Base-by-base conservation (phyloP, 2,888 invertebrate species). In the Diarsia rubi region DNA sequence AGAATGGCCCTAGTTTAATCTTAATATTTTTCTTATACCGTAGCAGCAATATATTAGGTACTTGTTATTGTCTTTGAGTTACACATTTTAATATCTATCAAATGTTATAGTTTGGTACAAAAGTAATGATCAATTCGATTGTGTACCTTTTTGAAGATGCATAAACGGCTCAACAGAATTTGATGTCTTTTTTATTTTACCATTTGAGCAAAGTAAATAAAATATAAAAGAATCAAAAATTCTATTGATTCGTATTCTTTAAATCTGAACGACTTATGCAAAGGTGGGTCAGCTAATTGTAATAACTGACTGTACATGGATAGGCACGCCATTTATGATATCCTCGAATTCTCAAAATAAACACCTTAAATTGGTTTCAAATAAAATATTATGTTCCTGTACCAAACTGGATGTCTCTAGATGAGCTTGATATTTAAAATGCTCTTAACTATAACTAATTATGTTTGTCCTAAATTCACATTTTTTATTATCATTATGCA, bases 61-160 rank as follows among this genome's bases (percentile, higher is more conserved):
- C 3, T 31, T 44, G 5, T 21, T 54, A 44, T 11, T 24, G 12
- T 49, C 2, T 52, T 11, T 44, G 21, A 27, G 60, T 60, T 78
- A 45, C 45, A 16, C 16, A 42, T 79, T 76, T 71, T 16, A 71
- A 16, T 79, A 31, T 71, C 52, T 44, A 11, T n/a, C 2, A 24
- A n/a, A 45, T 45, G 11, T 78, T 47, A n/a, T 14, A 47, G 62
- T 71, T 71, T 79, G 76, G 62, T 76, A 71, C 27, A 62, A n/a
- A 62, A 54, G 6, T 45, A 16, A 44, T 42, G 16, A 27, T 27
- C 8, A 4, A 27, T 42, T 6, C 11, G 19, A 70, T 49, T 27
- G 37, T 47, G 27, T 49, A 16, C 11, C 8, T 49, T 42, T 27
- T 27, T 24, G 6, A 54, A 24, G 24, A 24, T 49, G 1, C 21